These are phyloP conservation scores for Clostera curtula DNA, from an alignment of 2,888 invertebrate genomes.

Conservation along the genomic window DNA sequence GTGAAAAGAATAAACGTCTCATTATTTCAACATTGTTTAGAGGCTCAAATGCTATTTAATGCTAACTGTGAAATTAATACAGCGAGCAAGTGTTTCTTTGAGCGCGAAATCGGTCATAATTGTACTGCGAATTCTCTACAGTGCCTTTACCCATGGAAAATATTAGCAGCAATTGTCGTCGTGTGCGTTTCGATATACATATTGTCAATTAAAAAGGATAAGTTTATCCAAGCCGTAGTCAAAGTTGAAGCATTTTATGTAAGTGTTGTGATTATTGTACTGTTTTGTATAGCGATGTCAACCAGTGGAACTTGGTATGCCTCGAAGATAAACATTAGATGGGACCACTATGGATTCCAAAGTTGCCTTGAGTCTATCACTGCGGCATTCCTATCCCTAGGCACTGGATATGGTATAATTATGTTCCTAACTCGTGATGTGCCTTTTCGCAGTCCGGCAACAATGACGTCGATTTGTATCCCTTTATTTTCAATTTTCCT, in stretches of 20 bases:
- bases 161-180: slow-evolving; percentile 25
- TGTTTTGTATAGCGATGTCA: slow-evolving; percentile 48
- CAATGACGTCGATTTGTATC: slow-evolving; percentile 49
- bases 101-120: slow-evolving; percentile 46
- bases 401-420: slow-evolving; percentile 50
- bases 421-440: slow-evolving; percentile 43
- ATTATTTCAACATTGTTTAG: slow-evolving; percentile 56
- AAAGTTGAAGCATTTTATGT: slow-evolving; percentile 38
- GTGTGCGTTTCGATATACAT: slow-evolving; percentile 37
- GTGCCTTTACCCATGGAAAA: slow-evolving; percentile 44
- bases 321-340: slow-evolving; percentile 30
- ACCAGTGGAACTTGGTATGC: slow-evolving; percentile 54
- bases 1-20: slow-evolving; percentile 54
- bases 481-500: slow-evolving; percentile 38
- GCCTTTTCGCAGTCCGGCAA: slow-evolving; percentile 56
- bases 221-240: slow-evolving; percentile 32
- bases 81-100: slow-evolving; percentile 52
- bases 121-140: slow-evolving; percentile 26
- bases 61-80: slow-evolving; percentile 58
- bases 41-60: slow-evolving; percentile 44
- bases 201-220: slow-evolving; percentile 44
- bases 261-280: slow-evolving; percentile 30
- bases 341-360: slow-evolving; percentile 25
- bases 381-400: slow-evolving; percentile 39
- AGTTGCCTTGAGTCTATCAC: slow-evolving; percentile 29